These are phyloP conservation scores for Perccottus glenii DNA, from an alignment of 2,113 vertebrate species.

Conservation along the genomic window DNA sequence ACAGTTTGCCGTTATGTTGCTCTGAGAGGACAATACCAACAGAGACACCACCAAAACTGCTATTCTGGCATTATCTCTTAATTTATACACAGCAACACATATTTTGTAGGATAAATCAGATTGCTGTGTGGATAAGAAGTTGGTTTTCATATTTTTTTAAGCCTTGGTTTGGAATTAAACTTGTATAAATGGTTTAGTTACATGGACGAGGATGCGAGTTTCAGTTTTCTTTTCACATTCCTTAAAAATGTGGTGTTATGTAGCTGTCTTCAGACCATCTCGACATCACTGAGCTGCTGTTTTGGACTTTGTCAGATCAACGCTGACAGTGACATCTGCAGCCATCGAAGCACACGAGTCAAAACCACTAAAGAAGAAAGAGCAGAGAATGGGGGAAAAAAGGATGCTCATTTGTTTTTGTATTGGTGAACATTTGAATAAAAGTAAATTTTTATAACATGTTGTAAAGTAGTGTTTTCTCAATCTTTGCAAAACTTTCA, in stretches of 20 bases:
- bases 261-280: conserved; percentile 16
- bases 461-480: neutral
- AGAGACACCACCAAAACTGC: conserved; percentile 7
- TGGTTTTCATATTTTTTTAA: neutral
- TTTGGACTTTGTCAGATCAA: conserved; percentile 12
- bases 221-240: conserved; percentile 49
- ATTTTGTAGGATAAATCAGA: neutral
- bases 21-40: conserved; percentile 19
- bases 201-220: conserved; percentile 10
- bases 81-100: conserved; percentile 12
- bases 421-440: conserved; percentile 80
- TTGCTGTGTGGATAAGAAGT: too few species aligned
- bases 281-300: conserved; percentile 5
- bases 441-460: conserved; percentile 65
- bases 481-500: neutral
- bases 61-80: conserved; percentile 7
- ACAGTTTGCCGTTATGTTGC: conserved; percentile 33
- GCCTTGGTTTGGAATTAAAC: conserved; percentile 5
- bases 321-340: neutral
- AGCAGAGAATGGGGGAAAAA: conserved; percentile 29
- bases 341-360: conserved; percentile 26
- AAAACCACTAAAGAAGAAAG: conserved; percentile 56
- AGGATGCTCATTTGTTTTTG: conserved; percentile 76
- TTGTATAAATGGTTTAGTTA: conserved; percentile 9
- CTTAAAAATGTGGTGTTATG: conserved; percentile 19